phyloP scores from a whole-genome alignment of 2,113 vertebrate species.

The Pipra filicauda region DNA sequence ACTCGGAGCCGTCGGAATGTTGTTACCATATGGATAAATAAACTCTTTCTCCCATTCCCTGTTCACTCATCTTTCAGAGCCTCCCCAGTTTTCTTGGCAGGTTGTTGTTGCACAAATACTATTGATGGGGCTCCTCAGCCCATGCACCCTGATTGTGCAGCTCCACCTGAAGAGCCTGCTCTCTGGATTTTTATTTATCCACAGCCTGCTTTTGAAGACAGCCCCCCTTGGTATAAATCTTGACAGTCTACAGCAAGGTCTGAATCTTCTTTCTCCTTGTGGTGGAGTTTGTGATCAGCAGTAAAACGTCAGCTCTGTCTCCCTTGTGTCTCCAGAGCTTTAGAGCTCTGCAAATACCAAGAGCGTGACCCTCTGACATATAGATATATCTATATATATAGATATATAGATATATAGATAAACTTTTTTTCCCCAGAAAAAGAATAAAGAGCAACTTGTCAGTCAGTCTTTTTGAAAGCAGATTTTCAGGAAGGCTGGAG shows the following conservation, averaged over 20 bases:
- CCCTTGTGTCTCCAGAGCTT: conserved; percentile 54
- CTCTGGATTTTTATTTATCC: conserved; percentile 50
- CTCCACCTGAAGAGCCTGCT: neutral
- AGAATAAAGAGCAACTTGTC: conserved; percentile 60
- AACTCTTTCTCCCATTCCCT: neutral
- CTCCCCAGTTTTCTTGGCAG: conserved; percentile 26
- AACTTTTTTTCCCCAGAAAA: conserved; percentile 28
- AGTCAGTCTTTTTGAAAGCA: conserved; percentile 60
- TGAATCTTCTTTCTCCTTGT: conserved; percentile 49
- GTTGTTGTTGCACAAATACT: conserved; percentile 22
- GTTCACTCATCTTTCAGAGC: conserved; percentile 25
- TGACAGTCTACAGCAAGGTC: conserved; percentile 56
- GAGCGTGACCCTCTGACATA: conserved; percentile 48
- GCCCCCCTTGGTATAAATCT: conserved; percentile 30
- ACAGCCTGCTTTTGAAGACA: conserved; percentile 34
- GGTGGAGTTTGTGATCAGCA: conserved; percentile 57
- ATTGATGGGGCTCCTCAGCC: conserved; percentile 41
- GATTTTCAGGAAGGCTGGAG: conserved; percentile 8
- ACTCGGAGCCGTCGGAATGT: neutral
- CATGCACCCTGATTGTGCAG: neutral
- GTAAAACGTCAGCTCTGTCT: conserved; percentile 65
- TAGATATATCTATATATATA: neutral
- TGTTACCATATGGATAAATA: conserved; percentile 47
- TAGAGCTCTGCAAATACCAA: conserved; percentile 71
- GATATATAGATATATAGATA: too few species aligned